phyloP scores from a whole-genome alignment of 2,113 vertebrate species.

The Brachypodius melanocephalos region DNA sequence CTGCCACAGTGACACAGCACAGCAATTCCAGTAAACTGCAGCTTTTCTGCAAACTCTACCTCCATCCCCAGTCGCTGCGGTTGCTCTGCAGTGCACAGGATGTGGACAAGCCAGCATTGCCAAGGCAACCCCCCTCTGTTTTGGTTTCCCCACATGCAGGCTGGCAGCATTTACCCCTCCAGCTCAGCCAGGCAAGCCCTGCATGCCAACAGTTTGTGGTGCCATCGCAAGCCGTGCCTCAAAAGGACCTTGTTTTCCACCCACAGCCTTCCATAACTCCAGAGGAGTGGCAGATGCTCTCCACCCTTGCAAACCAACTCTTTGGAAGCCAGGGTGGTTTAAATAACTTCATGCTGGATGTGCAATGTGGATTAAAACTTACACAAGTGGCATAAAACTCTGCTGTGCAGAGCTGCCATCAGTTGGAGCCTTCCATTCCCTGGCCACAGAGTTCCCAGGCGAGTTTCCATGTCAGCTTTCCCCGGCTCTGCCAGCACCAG shows the following conservation, averaged over 20 bases:
- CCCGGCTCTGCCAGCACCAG: background rate
- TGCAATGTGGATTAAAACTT: background rate
- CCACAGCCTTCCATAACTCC: background rate
- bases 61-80: accelerated
- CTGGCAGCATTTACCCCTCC: background rate
- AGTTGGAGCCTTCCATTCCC: background rate
- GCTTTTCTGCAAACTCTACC: background rate
- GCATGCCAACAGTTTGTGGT: background rate
- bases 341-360: background rate
- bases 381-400: background rate
- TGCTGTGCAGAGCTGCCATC: background rate
- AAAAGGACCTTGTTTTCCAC: constrained; percentile 1
- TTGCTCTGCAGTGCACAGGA: background rate
- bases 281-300: constrained; percentile 21
- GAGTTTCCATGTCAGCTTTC: background rate
- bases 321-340: background rate
- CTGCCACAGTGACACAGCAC: accelerated
- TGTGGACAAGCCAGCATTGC: constrained; percentile 26
- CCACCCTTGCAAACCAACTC: background rate
- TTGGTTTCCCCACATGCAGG: background rate
- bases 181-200: background rate
- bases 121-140: constrained; percentile 9
- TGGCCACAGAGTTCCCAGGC: background rate
- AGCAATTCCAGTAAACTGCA: background rate
- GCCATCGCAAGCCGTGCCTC: background rate